Evolutionary conservation across 2,888 invertebrate species (phyloP).

Genomic region (Furcula furcula): DNA sequence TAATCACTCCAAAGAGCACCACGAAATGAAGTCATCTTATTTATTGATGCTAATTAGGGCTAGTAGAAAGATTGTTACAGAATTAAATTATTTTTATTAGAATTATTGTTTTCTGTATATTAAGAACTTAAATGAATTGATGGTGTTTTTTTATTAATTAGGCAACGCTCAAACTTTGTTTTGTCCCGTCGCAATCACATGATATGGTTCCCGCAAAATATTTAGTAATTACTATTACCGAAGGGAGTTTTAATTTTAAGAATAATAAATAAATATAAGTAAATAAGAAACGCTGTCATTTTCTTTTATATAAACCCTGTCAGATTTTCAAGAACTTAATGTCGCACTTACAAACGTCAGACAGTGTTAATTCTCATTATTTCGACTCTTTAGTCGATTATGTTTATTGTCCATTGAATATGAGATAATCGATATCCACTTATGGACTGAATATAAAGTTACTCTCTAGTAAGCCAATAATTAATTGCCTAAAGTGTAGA

Average conservation of each 20-base stretch:
- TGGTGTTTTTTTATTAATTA: conserved; percentile 59
- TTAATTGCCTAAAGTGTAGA: too few relatives aligned
- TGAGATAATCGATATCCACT: too few relatives aligned
- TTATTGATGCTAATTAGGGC: conserved; percentile 73
- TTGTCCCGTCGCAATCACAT: conserved; percentile 35
- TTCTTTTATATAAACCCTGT: too few relatives aligned
- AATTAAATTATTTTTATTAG: conserved; percentile 74
- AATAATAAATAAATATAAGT: conserved; percentile 71
- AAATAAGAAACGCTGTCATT: too few relatives aligned
- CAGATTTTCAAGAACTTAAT: too few relatives aligned
- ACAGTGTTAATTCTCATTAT: too few relatives aligned
- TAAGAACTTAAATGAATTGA: conserved; percentile 64
- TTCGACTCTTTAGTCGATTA: too few relatives aligned
- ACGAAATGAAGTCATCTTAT: conserved; percentile 72
- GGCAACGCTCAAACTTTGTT: conserved; percentile 65
- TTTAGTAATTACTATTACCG: conserved; percentile 61
- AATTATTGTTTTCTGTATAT: conserved; percentile 75
- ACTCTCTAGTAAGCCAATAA: too few relatives aligned
- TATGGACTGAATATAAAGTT: too few relatives aligned
- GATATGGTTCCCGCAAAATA: conserved; percentile 49
- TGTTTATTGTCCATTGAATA: too few relatives aligned
- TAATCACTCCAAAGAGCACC: conserved; percentile 58
- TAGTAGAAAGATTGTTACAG: conserved; percentile 67
- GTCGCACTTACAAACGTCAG: too few relatives aligned
- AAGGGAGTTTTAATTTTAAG: conserved; percentile 66